A percentile compares a stretch with the other conserved stretches of the same genome.
Conservation (phyloP, 2,888 invertebrate species). For the Acanthacorydalis orientalis region DNA sequence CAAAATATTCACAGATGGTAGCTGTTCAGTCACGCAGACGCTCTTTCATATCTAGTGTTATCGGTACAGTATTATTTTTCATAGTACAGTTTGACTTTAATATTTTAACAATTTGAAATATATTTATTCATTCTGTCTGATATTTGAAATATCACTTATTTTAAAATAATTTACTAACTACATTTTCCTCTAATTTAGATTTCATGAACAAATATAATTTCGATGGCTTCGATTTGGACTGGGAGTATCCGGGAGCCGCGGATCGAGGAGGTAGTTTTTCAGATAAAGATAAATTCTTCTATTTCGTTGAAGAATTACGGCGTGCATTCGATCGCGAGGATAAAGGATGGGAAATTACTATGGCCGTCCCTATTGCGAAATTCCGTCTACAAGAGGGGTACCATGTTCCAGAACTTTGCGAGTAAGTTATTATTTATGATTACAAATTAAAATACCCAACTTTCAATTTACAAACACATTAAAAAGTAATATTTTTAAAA, state of each 20-base stretch:
- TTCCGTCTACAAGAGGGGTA: slow-evolving; percentile 79
- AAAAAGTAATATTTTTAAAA: no score
- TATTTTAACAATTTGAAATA: slow-evolving; percentile 5
- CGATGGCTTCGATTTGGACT: slow-evolving; percentile 76
- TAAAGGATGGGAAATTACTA: slow-evolving; percentile 73
- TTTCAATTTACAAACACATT: no score
- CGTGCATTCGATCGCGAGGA: slow-evolving; percentile 59
- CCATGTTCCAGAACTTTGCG: slow-evolving; percentile 76
- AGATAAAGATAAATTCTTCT: slow-evolving; percentile 70
- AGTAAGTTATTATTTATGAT: slow-evolving; percentile 35
- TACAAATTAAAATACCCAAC: background rate
- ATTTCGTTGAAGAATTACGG: slow-evolving; percentile 63
- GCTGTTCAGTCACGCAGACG: slow-evolving; percentile 48
- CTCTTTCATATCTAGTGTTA: slow-evolving; percentile 56
- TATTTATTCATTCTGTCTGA: background rate
- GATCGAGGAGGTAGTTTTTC: slow-evolving; percentile 71
- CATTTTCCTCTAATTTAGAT: slow-evolving; percentile 23
- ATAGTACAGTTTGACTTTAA: slow-evolving; percentile 11
- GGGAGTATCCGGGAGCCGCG: slow-evolving; percentile 82
- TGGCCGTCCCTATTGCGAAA: slow-evolving; percentile 77
- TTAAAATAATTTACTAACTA: background rate
- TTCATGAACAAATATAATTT: slow-evolving; percentile 64
- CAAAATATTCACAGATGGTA: slow-evolving; percentile 73
- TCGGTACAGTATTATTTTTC: slow-evolving; percentile 34
- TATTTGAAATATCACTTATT: slow-evolving; percentile 6